Base-by-base conservation (phyloP, 2,113 vertebrate species). In the Oceanites oceanicus region DNA sequence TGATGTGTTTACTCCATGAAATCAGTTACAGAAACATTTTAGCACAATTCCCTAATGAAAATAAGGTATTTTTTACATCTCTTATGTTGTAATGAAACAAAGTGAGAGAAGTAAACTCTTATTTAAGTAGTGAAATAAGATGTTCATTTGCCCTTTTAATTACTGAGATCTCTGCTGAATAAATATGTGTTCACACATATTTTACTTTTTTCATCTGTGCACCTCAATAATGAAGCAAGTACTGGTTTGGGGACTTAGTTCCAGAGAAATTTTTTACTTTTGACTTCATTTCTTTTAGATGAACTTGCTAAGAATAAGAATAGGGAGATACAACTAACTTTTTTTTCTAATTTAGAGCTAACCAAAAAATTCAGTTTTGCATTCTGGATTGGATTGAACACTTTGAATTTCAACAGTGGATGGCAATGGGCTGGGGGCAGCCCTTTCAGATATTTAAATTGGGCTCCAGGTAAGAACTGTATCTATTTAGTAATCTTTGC, bases 381-480 rank as follows among this genome's bases (percentile, higher is more conserved):
- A 50, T 95, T 99, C 65, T 99, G 99, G 99, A 99, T 99, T 78
- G 99, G 99, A 85, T 92, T 99, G 23, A 99, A 99, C 70, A 98
- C 97, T 94, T 96, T 99, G 96, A 98, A 99, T 94, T 98, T 98
- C 91, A 98, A 98, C 62, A 98, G 93, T 40, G 99, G 99, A 42
- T 99, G 99, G 99, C 98, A 99, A 49, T 99, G 99, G 99, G 98
- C 97, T 71, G 97, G 98, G 9, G 96, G 98, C 34, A 98, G 98
- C 67, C 99, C 99, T 3, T 99, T 99, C 96, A 98, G 98, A 96
- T 99, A 99, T 94, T 96, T 99, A 91, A 99, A 99, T 93, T 99
- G 99, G 99, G 98, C 98, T 79, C 99, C 99, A 98, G 99, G 99
- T 99, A 92, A 96, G 97, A 86, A 15, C 14, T 56, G 2, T 20